Percentiles rank a stretch among this genome's conserved stretches.
phyloP scores from a whole-genome alignment of 2,888 invertebrate genomes.

The Stenolophus ochropezus region DNA sequence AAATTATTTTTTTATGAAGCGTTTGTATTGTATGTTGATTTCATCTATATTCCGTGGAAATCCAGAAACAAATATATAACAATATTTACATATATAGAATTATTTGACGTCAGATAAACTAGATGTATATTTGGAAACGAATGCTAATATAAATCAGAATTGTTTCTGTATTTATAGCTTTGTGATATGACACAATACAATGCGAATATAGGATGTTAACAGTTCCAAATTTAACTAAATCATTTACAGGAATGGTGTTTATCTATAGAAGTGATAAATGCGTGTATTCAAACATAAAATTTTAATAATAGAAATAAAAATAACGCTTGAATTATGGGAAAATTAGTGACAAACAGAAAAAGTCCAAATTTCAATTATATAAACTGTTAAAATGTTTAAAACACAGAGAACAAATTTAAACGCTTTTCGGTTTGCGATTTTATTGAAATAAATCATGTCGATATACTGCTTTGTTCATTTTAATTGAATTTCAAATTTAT shows the following conservation, averaged over 20 bases:
- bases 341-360: background rate
- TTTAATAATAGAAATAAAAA: background rate
- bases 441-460: slow-evolving; percentile 55
- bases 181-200: background rate
- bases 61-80: too few relatives aligned
- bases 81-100: too few relatives aligned
- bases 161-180: background rate
- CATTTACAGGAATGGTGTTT: background rate
- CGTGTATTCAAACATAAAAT: background rate
- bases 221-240: background rate
- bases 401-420: slow-evolving; percentile 23
- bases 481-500: slow-evolving; percentile 52
- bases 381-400: slow-evolving; percentile 10
- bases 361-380: background rate
- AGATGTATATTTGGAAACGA: too few relatives aligned
- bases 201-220: background rate
- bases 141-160: background rate
- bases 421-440: slow-evolving; percentile 37
- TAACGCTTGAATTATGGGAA: background rate
- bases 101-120: too few relatives aligned
- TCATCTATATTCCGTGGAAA: too few relatives aligned
- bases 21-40: too few relatives aligned
- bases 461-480: slow-evolving; percentile 44
- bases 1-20: too few relatives aligned
- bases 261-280: background rate